phyloP scores from a whole-genome alignment of 1,140 invertebrate species.

The Drosophila aff. region DNA sequence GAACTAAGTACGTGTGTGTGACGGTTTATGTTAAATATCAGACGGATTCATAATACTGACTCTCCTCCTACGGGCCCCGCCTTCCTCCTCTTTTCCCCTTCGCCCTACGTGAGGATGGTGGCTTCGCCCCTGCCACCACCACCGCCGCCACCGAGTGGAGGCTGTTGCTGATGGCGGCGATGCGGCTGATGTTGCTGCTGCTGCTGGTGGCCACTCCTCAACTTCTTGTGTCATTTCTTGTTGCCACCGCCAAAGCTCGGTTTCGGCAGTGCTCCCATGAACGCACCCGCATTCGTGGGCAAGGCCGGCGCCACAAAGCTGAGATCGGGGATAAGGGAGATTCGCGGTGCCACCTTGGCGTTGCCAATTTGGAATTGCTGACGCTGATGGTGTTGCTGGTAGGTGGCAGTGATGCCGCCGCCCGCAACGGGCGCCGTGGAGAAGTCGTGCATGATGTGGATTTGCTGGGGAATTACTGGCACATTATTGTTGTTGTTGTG shows the following conservation, averaged over 20 bases:
- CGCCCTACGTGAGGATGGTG: slow-evolving; percentile 60
- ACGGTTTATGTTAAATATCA: slow-evolving; percentile 67
- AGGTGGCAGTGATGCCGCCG: slow-evolving; percentile 37
- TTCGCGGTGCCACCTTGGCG: slow-evolving; percentile 83
- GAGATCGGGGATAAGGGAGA: slow-evolving; percentile 85
- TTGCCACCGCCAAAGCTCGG: slow-evolving; percentile 75
- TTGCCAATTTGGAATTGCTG: slow-evolving; percentile 76
- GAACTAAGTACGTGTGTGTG: slow-evolving; percentile 36
- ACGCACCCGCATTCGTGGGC: slow-evolving; percentile 74
- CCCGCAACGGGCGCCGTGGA: slow-evolving; percentile 67
- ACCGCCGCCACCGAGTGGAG: slow-evolving; percentile 19
- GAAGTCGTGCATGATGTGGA: slow-evolving; percentile 83
- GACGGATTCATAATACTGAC: slow-evolving; percentile 83
- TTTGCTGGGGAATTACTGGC: slow-evolving; percentile 61
- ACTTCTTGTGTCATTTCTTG: slow-evolving; percentile 76
- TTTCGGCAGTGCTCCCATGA: slow-evolving; percentile 75
- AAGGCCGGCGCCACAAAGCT: slow-evolving; percentile 85
- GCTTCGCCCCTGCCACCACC: slow-evolving; percentile 36
- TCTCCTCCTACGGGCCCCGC: slow-evolving; percentile 2
- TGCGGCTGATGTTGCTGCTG: slow-evolving; percentile 35
- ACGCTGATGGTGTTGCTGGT: slow-evolving; percentile 66
- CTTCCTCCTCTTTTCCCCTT: background rate
- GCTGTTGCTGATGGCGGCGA: slow-evolving; percentile 33
- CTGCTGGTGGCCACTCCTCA: slow-evolving; percentile 25
- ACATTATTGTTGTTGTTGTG: slow-evolving; percentile 68